A percentile compares a stretch with the other conserved stretches of the same genome.
Conservation (phyloP, 2,888 invertebrate species). For the Phytoseiulus persimilis region DNA sequence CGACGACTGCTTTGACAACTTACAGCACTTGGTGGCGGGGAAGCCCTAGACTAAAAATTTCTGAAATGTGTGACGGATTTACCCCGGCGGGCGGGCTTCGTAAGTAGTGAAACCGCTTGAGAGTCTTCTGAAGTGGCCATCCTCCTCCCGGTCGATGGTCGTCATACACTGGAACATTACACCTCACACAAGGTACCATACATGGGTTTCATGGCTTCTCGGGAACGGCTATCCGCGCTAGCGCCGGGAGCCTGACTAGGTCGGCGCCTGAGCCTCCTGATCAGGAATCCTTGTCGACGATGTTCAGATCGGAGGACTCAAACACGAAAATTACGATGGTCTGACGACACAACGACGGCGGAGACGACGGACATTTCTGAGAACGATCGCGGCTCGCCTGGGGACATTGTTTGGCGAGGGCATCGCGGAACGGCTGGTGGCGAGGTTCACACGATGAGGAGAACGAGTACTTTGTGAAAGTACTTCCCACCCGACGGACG, state of each 20-base stretch:
- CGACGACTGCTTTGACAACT: neutral
- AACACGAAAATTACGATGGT: too few species aligned
- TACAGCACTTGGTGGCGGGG: neutral
- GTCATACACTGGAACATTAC: neutral
- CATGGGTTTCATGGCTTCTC: neutral
- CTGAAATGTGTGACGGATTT: neutral
- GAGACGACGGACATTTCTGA: too few species aligned
- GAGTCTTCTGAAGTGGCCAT: neutral
- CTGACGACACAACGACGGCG: too few species aligned
- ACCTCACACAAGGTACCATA: neutral
- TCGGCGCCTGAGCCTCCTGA: too few species aligned
- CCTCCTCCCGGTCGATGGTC: neutral
- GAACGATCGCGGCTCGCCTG: neutral
- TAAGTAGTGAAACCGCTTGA: neutral
- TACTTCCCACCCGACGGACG: neutral
- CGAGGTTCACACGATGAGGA: neutral
- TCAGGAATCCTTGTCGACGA: too few species aligned
- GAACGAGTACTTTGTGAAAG: neutral
- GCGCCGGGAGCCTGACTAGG: too few species aligned
- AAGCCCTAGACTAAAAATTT: neutral
- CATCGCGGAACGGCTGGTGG: neutral
- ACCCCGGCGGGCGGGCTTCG: neutral
- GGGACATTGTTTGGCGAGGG: neutral
- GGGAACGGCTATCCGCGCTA: neutral
- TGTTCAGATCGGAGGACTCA: too few species aligned